Percentiles rank a stretch among this genome's conserved stretches.
phyloP scores from a whole-genome alignment of 2,113 vertebrate species.

The Chloroceryle aenea region DNA sequence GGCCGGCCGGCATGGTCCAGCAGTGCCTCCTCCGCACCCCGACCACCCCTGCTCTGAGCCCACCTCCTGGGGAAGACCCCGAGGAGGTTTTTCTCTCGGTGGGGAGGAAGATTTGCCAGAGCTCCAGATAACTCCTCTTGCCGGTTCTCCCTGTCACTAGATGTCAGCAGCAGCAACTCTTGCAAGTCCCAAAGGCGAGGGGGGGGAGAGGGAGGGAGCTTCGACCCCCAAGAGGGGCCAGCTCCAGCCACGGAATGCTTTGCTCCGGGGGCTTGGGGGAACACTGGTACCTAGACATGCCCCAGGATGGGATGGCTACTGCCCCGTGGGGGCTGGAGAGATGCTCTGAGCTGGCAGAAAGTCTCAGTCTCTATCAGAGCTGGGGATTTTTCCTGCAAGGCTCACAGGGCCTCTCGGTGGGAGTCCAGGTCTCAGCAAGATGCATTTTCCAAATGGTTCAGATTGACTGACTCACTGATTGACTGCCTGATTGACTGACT shows the following conservation, averaged over 20 bases:
- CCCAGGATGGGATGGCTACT: background rate
- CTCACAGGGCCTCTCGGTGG: background rate
- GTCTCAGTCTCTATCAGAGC: background rate
- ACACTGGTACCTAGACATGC: background rate
- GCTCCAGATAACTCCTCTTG: background rate
- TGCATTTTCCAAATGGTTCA: background rate
- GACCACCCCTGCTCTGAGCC: background rate
- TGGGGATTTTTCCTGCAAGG: background rate
- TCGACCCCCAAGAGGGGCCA: background rate
- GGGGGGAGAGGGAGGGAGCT: no score
- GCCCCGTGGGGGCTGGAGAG: background rate
- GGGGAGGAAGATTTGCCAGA: background rate
- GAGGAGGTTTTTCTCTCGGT: background rate
- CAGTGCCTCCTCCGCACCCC: background rate
- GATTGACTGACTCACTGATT: background rate
- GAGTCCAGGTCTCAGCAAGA: background rate
- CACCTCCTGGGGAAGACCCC: background rate
- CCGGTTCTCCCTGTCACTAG: constrained; percentile 41
- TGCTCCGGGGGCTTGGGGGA: background rate
- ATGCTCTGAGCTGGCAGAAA: background rate
- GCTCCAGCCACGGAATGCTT: background rate
- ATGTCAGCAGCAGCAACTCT: constrained; percentile 52
- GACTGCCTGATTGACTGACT: background rate
- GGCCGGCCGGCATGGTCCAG: background rate
- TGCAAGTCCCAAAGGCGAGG: background rate